Percentiles rank a stretch among this genome's conserved stretches.
phyloP scores from a whole-genome alignment of 2,888 invertebrate genomes.

The Scaptodrosophila latifasciaeformis region DNA sequence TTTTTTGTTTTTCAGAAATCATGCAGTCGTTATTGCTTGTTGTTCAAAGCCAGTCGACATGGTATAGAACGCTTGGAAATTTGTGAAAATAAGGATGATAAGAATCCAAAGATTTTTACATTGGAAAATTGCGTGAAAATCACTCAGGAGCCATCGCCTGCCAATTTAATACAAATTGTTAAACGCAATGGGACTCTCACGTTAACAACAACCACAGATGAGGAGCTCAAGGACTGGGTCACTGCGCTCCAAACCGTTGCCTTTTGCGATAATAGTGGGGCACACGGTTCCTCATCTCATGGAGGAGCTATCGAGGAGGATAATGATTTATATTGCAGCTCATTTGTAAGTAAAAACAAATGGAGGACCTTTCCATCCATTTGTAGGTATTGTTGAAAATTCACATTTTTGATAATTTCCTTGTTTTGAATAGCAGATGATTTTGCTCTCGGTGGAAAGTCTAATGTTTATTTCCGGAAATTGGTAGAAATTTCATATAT shows the following conservation, averaged over 20 bases:
- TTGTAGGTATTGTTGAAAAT: too few species aligned
- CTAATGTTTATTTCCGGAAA: neutral
- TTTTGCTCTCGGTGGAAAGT: neutral
- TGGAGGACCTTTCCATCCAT: too few species aligned
- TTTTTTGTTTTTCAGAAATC: too few species aligned
- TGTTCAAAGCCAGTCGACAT: slow-evolving; percentile 88
- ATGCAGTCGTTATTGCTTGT: slow-evolving; percentile 79
- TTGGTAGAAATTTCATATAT: slow-evolving; percentile 19
- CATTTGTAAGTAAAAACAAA: slow-evolving; percentile 77
- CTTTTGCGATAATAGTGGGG: slow-evolving; percentile 81
- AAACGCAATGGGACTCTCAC: slow-evolving; percentile 84
- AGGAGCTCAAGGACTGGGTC: slow-evolving; percentile 86
- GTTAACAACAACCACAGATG: slow-evolving; percentile 79
- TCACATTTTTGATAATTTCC: too few species aligned
- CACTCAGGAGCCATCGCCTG: slow-evolving; percentile 79
- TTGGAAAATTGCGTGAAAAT: slow-evolving; percentile 93
- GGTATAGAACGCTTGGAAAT: slow-evolving; percentile 91
- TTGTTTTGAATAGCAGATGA: neutral
- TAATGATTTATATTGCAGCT: slow-evolving; percentile 91
- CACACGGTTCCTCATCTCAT: slow-evolving; percentile 54
- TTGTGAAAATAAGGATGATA: slow-evolving; percentile 87
- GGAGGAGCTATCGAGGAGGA: slow-evolving; percentile 85
- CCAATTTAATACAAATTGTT: slow-evolving; percentile 81
- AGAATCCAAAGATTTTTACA: slow-evolving; percentile 85
- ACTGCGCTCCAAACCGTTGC: slow-evolving; percentile 87